These are phyloP conservation scores for Trichacis sp. DNA, from an alignment of 2,888 invertebrate genomes.

Conservation along the genomic window DNA sequence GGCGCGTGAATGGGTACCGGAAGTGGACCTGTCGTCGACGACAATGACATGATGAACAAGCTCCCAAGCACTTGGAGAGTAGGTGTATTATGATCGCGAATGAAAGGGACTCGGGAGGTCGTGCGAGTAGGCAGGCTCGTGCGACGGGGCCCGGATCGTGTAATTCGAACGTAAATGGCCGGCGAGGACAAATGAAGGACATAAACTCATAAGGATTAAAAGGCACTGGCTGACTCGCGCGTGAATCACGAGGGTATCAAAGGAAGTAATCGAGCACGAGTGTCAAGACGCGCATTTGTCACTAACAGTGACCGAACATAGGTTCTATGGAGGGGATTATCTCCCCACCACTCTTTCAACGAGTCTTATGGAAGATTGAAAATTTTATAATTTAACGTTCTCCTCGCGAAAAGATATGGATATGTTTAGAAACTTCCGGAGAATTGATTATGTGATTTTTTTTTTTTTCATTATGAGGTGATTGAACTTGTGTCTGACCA, in stretches of 20 bases:
- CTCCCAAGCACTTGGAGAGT: conserved; percentile 48
- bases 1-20: conserved; percentile 44
- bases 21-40: conserved; percentile 59
- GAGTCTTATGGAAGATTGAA: no score
- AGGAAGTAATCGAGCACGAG: conserved; percentile 39
- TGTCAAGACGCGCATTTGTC: conserved; percentile 32
- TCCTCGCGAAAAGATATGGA: no score
- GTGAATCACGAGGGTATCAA: conserved; percentile 36
- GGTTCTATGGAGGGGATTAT: no score
- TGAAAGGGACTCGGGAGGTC: conserved; percentile 48
- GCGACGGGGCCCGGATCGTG: conserved; percentile 30
- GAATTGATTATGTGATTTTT: no score
- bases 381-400: no score
- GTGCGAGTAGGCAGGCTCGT: conserved; percentile 55
- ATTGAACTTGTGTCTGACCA: no score
- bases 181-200: conserved; percentile 54
- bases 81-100: conserved; percentile 56
- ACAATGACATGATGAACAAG: conserved; percentile 55
- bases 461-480: no score
- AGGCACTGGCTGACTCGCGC: conserved; percentile 40
- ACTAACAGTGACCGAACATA: no score
- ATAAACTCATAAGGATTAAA: conserved; percentile 52
- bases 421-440: no score
- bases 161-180: conserved; percentile 41
- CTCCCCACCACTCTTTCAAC: no score